Conservation (phyloP, 2,888 invertebrate genomes). For the Eupithecia centaureata region DNA sequence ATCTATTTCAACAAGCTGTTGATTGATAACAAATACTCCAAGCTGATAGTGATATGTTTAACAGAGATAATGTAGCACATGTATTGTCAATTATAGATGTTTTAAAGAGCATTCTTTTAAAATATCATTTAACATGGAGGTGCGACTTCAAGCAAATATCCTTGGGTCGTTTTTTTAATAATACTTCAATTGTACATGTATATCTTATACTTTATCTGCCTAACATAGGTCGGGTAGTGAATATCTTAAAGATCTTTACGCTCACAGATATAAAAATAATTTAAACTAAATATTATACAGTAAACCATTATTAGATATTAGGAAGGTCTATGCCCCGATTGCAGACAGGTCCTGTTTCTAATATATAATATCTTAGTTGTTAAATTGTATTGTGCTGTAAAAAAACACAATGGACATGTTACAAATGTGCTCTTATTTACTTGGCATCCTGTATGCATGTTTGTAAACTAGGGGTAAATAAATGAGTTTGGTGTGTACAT, state of each 20-base stretch:
- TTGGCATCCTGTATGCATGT: background rate
- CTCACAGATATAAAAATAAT: too few species aligned
- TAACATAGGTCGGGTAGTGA: background rate
- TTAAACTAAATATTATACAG: too few species aligned
- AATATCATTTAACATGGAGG: too few species aligned
- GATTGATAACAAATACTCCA: slow-evolving; percentile 23
- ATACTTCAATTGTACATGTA: background rate
- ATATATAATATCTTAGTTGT: background rate
- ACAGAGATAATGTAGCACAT: background rate
- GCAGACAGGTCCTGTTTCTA: too few species aligned
- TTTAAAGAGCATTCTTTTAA: background rate
- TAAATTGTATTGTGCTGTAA: background rate
- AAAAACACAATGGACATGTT: background rate
- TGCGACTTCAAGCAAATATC: background rate
- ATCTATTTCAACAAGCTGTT: slow-evolving; percentile 27
- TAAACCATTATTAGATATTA: too few species aligned
- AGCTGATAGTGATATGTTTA: slow-evolving; percentile 8
- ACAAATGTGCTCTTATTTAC: background rate
- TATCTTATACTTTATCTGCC: background rate
- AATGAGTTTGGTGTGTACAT: background rate
- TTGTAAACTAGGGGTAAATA: background rate
- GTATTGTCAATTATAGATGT: background rate
- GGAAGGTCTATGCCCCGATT: too few species aligned
- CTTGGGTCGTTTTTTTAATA: too few species aligned
- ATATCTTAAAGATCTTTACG: background rate